These are phyloP conservation scores for Margarornis squamiger DNA, from an alignment of 2,797 vertebrate genomes.

Conservation along the genomic window DNA sequence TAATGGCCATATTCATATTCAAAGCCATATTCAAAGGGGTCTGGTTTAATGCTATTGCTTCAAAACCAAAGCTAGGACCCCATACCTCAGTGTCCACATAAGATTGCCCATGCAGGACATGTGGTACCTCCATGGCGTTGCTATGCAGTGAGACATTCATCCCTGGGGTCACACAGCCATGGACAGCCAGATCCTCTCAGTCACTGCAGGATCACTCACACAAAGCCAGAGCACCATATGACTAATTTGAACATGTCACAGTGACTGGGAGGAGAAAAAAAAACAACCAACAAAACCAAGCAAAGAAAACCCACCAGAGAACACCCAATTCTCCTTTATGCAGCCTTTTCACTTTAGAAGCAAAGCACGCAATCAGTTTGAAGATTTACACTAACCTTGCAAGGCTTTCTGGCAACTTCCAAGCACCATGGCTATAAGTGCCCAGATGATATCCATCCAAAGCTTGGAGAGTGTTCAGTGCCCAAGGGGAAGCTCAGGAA, in stretches of 20 bases:
- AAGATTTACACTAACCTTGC: background rate
- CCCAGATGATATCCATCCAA: background rate
- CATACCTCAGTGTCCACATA: background rate
- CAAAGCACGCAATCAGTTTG: accelerated
- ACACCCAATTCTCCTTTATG: background rate
- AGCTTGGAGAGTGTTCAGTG: background rate
- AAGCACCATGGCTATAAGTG: background rate
- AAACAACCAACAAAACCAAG: background rate
- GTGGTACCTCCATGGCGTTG: background rate
- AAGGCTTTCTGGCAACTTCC: background rate
- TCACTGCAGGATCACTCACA: background rate
- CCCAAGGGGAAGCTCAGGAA: background rate
- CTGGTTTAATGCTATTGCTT: background rate
- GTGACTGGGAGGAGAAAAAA: background rate
- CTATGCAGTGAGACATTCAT: background rate
- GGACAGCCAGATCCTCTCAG: background rate
- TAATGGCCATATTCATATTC: too few species aligned
- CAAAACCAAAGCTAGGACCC: background rate
- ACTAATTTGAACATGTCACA: background rate
- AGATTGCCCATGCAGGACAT: accelerated
- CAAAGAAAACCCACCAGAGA: background rate
- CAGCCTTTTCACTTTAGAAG: background rate
- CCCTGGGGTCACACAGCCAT: background rate
- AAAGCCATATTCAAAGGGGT: background rate
- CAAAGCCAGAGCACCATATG: background rate